A percentile compares a stretch with the other conserved stretches of the same genome.
phyloP scores from a whole-genome alignment of 1,140 invertebrate species.

The Gonatopus flavifemur region DNA sequence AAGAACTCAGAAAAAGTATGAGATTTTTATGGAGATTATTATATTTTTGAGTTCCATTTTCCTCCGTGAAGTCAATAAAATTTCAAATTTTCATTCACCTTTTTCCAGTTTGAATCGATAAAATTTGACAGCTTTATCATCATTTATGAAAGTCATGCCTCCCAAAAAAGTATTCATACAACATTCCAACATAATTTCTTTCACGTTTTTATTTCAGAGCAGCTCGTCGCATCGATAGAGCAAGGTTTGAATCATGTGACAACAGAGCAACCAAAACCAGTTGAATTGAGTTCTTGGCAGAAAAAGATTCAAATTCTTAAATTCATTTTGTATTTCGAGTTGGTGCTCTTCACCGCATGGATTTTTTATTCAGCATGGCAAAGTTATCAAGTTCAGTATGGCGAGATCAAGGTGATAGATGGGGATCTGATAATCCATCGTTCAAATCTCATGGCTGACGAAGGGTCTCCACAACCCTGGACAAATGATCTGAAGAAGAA shows the following conservation, averaged over 20 bases:
- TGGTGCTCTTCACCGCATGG: conserved; percentile 16
- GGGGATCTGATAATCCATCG: not conserved
- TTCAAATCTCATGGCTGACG: not conserved
- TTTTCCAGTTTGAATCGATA: no score
- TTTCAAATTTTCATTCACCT: not conserved
- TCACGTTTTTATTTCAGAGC: conserved; percentile 10
- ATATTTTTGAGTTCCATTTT: not conserved
- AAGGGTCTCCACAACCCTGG: not conserved
- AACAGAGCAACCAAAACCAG: not conserved
- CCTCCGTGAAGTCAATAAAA: not conserved
- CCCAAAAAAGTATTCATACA: no score
- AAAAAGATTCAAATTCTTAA: not conserved
- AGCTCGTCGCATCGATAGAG: conserved; percentile 2
- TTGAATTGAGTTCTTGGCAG: not conserved
- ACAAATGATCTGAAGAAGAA: not conserved
- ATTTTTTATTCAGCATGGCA: conserved; percentile 12
- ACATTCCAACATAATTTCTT: not conserved
- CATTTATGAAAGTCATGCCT: no score
- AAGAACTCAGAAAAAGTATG: no score
- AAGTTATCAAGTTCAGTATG: not conserved
- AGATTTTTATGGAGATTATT: no score
- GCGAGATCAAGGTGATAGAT: not conserved
- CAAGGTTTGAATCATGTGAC: not conserved
- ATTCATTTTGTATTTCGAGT: conserved; percentile 20
- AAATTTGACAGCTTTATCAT: no score